Evolutionary conservation across 2,888 invertebrate genomes (phyloP), one percentile per base, ranked within the genome.

Genomic region (Parasteatoda lunata): DNA sequence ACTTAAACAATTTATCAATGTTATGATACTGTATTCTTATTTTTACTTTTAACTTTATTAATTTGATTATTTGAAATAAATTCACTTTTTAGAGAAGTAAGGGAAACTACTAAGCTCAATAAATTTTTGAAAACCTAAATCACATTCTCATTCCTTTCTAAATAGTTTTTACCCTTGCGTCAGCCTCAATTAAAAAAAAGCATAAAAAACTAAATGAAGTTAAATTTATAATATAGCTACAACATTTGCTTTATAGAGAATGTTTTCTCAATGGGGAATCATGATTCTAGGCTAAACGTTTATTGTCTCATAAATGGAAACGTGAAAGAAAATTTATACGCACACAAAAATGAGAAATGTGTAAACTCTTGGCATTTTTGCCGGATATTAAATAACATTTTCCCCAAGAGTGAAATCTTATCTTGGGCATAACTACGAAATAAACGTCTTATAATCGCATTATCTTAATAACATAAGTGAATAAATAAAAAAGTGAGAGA

Each of bases 391-490:
- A 81, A 81, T 75, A 75, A 75, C 81, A 81, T 69, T 69, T 70
- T 75, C 54, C 69, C 49, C 30, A 5, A 68, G 52, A 68, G 72
- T 80, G 65, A 52, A 80, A 80, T 80, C 81, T 81, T 81, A 81
- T 81, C 81, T 81, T n/a, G 48, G 59, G 52, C 54, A 52, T 81
- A 75, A 75, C 73, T 81, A 75, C 15, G 81, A 68, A 81, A 59
- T 81, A 75, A 81, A 75, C 69, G 81, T 81, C 81, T 81, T 75
- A 75, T 81, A 81, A 81, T 68, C 81, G 15, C 75, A 81, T 81
- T 68, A 75, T 81, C 81, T 75, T 75, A 81, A 73, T 75, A 75
- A 75, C 69, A 65, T 68, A 75, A 81, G 68, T 81, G 73, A 81
- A 81, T 59, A 59, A 59, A 59, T 59, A 59, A 6, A 59, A 13